Percentiles rank a stretch among this genome's conserved stretches.
These are phyloP conservation scores for Phasianus colchicus DNA, from an alignment of 2,113 vertebrate genomes.

Conservation along the genomic window DNA sequence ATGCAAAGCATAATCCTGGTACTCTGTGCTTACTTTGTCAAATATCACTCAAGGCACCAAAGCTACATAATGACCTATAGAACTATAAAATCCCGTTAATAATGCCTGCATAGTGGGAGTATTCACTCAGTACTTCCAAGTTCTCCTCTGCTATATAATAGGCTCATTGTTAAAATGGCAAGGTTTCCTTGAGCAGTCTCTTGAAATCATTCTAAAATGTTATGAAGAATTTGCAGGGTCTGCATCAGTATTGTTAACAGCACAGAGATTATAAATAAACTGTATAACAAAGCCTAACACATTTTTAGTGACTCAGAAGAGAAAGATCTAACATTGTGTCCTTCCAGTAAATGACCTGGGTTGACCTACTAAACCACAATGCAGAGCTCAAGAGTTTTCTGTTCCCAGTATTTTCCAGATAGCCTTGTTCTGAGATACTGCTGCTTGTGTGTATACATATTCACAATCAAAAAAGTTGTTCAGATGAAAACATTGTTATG, in stretches of 20 bases:
- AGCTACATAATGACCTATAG: not conserved
- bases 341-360: not conserved
- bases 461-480: not conserved
- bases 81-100: fast-evolving
- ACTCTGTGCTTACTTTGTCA: not conserved
- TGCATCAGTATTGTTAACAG: not conserved
- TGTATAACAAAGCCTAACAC: not conserved
- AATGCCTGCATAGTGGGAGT: not conserved
- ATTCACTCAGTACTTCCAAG: not conserved
- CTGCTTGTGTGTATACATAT: not conserved
- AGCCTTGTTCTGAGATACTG: not conserved
- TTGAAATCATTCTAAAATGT: not conserved
- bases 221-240: not conserved
- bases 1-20: not conserved
- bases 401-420: not conserved
- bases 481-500: not conserved
- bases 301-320: not conserved
- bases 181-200: not conserved
- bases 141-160: not conserved
- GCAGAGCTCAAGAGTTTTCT: not conserved
- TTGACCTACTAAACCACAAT: not conserved
- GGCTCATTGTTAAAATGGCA: not conserved
- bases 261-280: not conserved
- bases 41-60: not conserved
- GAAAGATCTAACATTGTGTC: not conserved